Conservation (phyloP, 1,140 invertebrate genomes). For the Aphelenchoides fujianensis region DNA sequence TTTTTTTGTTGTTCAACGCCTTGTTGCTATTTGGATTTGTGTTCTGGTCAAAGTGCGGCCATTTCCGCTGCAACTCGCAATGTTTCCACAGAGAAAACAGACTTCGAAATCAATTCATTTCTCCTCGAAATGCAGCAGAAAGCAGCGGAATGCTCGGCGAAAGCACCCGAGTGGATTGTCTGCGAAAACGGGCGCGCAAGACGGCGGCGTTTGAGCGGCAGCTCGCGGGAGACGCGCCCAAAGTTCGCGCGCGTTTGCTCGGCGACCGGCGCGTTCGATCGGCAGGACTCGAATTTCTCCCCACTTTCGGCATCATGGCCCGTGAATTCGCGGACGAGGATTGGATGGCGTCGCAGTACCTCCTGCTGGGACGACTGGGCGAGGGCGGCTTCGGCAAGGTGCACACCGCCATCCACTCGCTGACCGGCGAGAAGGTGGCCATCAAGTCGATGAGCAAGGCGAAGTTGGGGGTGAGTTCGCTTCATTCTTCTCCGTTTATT, state of each 20-base stretch:
- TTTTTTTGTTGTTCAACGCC: no score
- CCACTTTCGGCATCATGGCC: background rate
- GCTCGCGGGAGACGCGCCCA: background rate
- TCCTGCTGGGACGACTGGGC: background rate
- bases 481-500: constrained; percentile 24
- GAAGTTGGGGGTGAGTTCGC: constrained; percentile 69
- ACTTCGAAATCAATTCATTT: no score
- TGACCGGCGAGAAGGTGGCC: constrained; percentile 79
- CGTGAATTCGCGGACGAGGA: background rate
- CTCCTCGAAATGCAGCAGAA: no score
- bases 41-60: no score
- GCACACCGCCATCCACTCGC: constrained; percentile 73
- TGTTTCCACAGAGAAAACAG: no score
- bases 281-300: background rate
- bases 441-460: constrained; percentile 81
- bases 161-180: background rate
- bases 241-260: background rate
- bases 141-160: no score
- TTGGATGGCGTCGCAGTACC: background rate
- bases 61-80: no score
- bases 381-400: constrained; percentile 71
- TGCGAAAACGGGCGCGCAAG: background rate
- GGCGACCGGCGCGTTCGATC: background rate
- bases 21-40: no score
- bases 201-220: background rate